Base-by-base conservation (phyloP, 2,888 invertebrate species). In the Cylindroiulus punctatus region DNA sequence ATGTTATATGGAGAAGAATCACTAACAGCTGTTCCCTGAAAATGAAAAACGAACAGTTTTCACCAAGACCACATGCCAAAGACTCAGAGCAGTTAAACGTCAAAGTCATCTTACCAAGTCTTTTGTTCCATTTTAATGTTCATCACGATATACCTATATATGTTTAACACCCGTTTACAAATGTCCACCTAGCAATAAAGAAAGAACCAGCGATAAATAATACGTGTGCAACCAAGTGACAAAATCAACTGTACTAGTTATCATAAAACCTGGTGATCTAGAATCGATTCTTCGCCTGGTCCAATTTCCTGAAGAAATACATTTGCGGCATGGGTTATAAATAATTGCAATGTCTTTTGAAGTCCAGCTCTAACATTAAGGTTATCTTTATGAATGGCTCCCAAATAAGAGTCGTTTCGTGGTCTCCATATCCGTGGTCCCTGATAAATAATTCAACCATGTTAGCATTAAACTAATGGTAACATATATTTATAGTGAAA, bases 91-190 rank as follows among this genome's bases (percentile, higher is more conserved):
- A n/a, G n/a, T n/a, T n/a, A n/a, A n/a, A n/a, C n/a, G n/a, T n/a
- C n/a, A 40, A 36, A 32, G 19, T 26, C 17, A 10, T 81, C 90
- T 92, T 91, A 96, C 98, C 98, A 98, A 19, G 98, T 97, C 90
- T 93, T 93, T 88, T 95, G 95, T 90, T 98, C 97, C 95, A 98
- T 96, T 89, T 95, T 94, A 0, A 97, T 96, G 90, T 98, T 97
- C 97, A 98, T 98, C 52, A 98, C 98, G 94, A 98, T 97, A 90
- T 96, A 97, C 88, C 98, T 93, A 92, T 98, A 98, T 89, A 98
- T 97, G 91, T 98, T 98, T 87, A 98, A 93, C 88, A 98, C 97
- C 88, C 97, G 93, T 91, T 98, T 98, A 92, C 98, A 98, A 87
- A 97, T 95, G 91, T 98, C 98, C 0, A 98, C 98, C 91, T 91